Conservation (phyloP, 2,888 invertebrate species). For the Plemyria rubiginata region DNA sequence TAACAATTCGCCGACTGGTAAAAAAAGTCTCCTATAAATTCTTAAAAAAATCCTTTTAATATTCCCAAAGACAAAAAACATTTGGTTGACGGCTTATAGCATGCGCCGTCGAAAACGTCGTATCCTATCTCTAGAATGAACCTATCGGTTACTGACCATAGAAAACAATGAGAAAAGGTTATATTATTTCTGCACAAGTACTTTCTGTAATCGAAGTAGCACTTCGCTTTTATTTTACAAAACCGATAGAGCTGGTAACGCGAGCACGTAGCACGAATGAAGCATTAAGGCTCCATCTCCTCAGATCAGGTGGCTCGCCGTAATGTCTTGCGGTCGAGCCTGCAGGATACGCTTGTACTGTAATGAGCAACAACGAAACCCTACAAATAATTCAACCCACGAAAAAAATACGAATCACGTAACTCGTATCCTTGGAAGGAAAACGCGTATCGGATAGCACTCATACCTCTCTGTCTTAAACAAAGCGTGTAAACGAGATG, state of each 20-base stretch:
- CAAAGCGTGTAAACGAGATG: constrained; percentile 57
- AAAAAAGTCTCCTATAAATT: too few species aligned
- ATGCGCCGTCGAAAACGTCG: neutral
- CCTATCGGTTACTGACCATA: neutral
- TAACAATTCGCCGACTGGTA: too few species aligned
- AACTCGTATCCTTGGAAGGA: constrained; percentile 79
- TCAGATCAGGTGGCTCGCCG: constrained; percentile 71
- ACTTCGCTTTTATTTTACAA: constrained; percentile 52
- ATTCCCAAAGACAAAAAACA: too few species aligned
- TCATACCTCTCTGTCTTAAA: constrained; percentile 60
- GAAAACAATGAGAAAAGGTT: constrained; percentile 4
- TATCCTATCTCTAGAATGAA: constrained; percentile 2
- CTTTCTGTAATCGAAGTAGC: constrained; percentile 39
- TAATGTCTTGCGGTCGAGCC: constrained; percentile 81
- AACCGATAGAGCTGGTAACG: constrained; percentile 49
- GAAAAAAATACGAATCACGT: constrained; percentile 82
- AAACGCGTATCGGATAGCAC: constrained; percentile 81
- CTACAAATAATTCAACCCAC: constrained; percentile 83
- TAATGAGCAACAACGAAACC: constrained; percentile 85
- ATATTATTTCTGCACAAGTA: constrained; percentile 9
- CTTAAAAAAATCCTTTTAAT: too few species aligned
- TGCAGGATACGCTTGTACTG: constrained; percentile 82
- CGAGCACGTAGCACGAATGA: constrained; percentile 67
- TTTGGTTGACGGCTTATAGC: neutral
- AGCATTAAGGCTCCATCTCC: constrained; percentile 65